Evolutionary conservation across 1,140 invertebrate species (phyloP), one percentile per base, ranked within the genome.

Genomic region (Trachelipus rathkii): DNA sequence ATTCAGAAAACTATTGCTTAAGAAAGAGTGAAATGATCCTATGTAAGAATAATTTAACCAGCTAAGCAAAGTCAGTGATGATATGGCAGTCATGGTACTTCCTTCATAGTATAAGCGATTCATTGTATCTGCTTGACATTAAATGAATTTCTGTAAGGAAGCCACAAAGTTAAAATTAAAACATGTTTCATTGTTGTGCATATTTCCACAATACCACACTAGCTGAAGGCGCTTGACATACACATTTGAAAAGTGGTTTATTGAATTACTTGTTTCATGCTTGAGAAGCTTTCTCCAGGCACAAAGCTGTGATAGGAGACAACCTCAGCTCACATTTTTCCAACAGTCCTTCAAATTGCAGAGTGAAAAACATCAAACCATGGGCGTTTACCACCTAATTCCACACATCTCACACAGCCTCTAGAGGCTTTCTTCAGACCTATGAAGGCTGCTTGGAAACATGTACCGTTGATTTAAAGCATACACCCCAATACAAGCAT

Each of bases 401-500:
- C 82, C 11, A 85, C 84, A 9, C 84, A 84, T 74, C 50, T 86
- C 10, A 81, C 82, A 23, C 85, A 87, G 75, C 85, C 86, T 10
- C 77, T 87, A n/a, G 86, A 86, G 13, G 77, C 78, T 53, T 83
- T 85, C 77, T 86, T 86, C 81, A n/a, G 80, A 13, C 83, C 84
- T 71, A 21, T 86, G 66, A 85, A 85, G 73, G 46, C 46, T 10
- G 46, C 46, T 15, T 50, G 46, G 46, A 50, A 50, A 50, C 46
- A 50, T 15, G 15, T 50, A 9, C 46, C 15, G 9, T 15, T 50
- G 15, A 9, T 50, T 50, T 50, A 50, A 50, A 50, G 46, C 46
- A 50, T 9, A 50, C 9, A 50, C 46, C 46, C 15, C 9, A 50
- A 15, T 50, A 15, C 46, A 10, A 50, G 46, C 46, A 50, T 50